A percentile compares a stretch with the other conserved stretches of the same genome.
phyloP scores from a whole-genome alignment of 2,113 vertebrate genomes.

The Erinaceus europaeus region DNA sequence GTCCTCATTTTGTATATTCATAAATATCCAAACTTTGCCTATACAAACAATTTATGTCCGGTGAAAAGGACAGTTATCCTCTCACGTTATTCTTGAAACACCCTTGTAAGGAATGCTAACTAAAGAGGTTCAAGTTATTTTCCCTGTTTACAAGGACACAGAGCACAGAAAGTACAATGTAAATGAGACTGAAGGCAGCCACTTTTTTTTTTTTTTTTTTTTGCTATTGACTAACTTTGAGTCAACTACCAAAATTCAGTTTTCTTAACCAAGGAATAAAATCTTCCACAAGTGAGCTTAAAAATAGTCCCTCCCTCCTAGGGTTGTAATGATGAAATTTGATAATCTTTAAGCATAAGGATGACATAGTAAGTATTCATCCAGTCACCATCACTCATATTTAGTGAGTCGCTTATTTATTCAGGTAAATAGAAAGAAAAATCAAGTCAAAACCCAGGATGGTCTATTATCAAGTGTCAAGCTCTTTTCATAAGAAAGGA shows the following conservation, averaged over 20 bases:
- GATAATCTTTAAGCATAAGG: not conserved
- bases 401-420: conserved; percentile 9
- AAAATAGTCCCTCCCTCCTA: not conserved
- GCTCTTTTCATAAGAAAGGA: not conserved
- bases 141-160: not conserved
- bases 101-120: not conserved
- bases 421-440: conserved; percentile 1
- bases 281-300: not conserved
- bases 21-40: not conserved
- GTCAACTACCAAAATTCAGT: conserved; percentile 30
- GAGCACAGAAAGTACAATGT: not conserved
- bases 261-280: conserved; percentile 1
- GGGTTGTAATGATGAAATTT: not conserved
- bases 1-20: not conserved
- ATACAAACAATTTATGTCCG: conserved; percentile 18
- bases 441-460: not conserved
- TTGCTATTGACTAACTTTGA: not conserved
- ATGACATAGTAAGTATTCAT: not conserved
- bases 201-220: not conserved
- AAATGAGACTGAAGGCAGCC: not conserved
- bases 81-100: conserved; percentile 18
- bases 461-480: not conserved
- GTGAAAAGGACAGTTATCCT: not conserved
- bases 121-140: conserved; percentile 15
- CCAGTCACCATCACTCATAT: not conserved